Conservation (phyloP, 2,888 invertebrate species). For the Epiblema foenella region DNA sequence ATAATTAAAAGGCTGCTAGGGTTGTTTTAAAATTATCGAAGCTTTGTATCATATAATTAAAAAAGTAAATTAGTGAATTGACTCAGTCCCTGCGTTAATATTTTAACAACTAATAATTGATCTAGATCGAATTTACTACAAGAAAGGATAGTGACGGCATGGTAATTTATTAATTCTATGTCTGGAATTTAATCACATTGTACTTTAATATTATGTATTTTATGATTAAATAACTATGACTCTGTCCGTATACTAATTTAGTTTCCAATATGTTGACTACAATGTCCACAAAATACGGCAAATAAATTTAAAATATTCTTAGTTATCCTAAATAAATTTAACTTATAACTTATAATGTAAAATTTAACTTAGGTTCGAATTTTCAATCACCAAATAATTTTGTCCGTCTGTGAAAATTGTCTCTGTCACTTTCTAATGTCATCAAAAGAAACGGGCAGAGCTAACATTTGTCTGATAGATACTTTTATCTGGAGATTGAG, state of each 20-base stretch:
- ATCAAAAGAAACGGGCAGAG: no score
- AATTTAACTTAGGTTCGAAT: no score
- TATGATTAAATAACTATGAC: not conserved
- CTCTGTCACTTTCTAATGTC: no score
- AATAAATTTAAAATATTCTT: not conserved
- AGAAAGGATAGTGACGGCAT: not conserved
- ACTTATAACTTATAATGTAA: not conserved
- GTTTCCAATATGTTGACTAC: not conserved
- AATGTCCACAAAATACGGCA: constrained; percentile 2
- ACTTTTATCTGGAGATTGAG: no score
- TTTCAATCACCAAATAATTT: no score
- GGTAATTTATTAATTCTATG: not conserved
- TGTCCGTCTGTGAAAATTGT: no score
- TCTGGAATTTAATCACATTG: not conserved
- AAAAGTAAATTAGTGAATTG: constrained; percentile 10
- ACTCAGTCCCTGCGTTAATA: constrained; percentile 1
- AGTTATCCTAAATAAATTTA: not conserved
- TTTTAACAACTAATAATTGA: constrained; percentile 8
- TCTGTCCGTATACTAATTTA: not conserved
- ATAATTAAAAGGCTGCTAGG: no score
- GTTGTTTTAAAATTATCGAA: not conserved
- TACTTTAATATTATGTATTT: not conserved
- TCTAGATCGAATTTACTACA: not conserved
- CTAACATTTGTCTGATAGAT: no score
- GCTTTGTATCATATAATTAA: not conserved